Evolutionary conservation across 1,140 invertebrate species (phyloP), one percentile per base, ranked within the genome.

Genomic region (Neomicropteryx cornuta): DNA sequence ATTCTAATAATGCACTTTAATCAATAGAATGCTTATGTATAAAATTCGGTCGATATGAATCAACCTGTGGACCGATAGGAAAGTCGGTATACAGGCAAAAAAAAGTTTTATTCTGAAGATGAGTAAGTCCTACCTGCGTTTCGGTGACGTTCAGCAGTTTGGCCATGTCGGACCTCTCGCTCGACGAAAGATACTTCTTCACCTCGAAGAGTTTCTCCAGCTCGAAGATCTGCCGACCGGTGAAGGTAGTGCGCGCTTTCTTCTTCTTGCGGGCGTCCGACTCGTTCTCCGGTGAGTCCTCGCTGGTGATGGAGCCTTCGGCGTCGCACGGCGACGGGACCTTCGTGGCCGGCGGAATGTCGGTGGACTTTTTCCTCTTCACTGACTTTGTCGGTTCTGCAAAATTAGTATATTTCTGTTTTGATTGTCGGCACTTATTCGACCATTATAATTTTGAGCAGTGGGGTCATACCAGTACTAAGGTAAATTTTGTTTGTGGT

Each of bases 121-220:
- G n/a, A n/a, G n/a, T n/a, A n/a, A n/a, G 24, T 51, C 70, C 63
- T 59, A 95, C 91, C 83, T 95, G 92, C 10, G 90, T 94, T 68
- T 95, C 91, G 5, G 92, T 96, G 39, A 96, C 91, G 56, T 89
- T 91, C 17, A 95, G 72, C 30, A 93, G 65, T 51, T 89, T 88
- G 11, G 91, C 90, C 86, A 95, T 90, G 49, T 94, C 90, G 11
- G 88, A 82, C 44, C 92, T 67, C 60, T 96, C 92, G 33, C 85
- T 90, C n/a, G 89, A 93, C 44, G 87, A 93, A 34, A 96, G 73
- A 66, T 96, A 96, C 65, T 96, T 96, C 70, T 95, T 96, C 37
- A 87, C 72, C 65, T 96, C 92, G 57, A 96, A 96, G 64, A 93
- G 83, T 57, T 91, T 88, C 66, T 96, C 92, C 55, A 96, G 66